Evolutionary conservation across 1,140 invertebrate genomes (phyloP).

Genomic region (Drosophila melanica): DNA sequence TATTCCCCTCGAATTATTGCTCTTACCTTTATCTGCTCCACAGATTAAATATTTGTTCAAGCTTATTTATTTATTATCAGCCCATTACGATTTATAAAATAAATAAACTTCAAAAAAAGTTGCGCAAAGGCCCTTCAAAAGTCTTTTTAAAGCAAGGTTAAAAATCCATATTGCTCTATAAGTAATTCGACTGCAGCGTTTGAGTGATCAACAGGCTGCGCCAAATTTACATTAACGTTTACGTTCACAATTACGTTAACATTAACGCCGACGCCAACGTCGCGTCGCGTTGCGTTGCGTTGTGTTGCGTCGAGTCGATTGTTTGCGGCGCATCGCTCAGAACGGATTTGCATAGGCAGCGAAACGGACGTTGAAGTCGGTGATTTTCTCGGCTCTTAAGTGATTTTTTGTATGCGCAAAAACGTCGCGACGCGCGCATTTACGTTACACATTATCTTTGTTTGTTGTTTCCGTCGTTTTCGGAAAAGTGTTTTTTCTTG

Average conservation of each 20-base stretch:
- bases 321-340: conserved; percentile 48
- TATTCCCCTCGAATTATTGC: no score
- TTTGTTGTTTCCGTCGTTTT: conserved; percentile 37
- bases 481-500: conserved; percentile 25
- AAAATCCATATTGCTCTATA: no score
- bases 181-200: no score
- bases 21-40: no score
- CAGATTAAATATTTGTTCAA: no score
- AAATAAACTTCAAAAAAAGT: not conserved
- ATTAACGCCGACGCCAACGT: not conserved
- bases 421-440: conserved; percentile 18
- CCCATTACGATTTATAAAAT: no score
- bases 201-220: no score
- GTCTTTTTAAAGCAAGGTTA: no score
- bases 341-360: conserved; percentile 67
- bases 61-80: no score
- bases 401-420: conserved; percentile 29
- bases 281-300: conserved; percentile 3
- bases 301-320: not conserved
- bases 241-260: not conserved
- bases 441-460: not conserved
- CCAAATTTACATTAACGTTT: no score
- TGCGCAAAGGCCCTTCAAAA: not conserved
- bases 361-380: conserved; percentile 53
- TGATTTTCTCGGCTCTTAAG: conserved; percentile 1